A percentile compares a stretch with the other conserved stretches of the same genome.
phyloP scores from a whole-genome alignment of 2,888 invertebrate genomes.

The Sthenelais limicola region DNA sequence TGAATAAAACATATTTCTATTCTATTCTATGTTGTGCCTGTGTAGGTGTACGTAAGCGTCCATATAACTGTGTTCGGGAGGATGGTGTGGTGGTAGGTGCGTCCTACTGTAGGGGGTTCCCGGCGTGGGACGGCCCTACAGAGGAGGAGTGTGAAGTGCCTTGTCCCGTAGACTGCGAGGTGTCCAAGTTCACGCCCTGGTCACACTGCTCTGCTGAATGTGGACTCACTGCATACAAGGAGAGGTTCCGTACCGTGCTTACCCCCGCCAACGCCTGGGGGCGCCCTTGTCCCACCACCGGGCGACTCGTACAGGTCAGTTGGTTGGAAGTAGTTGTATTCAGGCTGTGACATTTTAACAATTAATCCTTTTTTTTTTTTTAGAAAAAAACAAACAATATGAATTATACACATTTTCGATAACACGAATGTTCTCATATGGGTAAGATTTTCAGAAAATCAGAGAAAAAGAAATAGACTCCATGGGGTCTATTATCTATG shows the following conservation, averaged over 20 bases:
- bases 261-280: slow-evolving; percentile 13
- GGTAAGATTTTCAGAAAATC: too few species aligned
- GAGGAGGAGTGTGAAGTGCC: slow-evolving; percentile 34
- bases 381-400: too few species aligned
- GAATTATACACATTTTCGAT: too few species aligned
- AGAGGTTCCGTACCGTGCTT: slow-evolving; percentile 4
- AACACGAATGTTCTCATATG: too few species aligned
- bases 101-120: slow-evolving; percentile 27
- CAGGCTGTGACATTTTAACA: too few species aligned
- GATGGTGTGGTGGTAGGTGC: slow-evolving; percentile 23
- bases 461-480: too few species aligned
- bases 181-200: slow-evolving; percentile 35
- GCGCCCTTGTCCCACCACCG: slow-evolving; percentile 2
- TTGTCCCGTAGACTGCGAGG: slow-evolving; percentile 42
- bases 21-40: too few species aligned
- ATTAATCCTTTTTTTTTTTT: too few species aligned
- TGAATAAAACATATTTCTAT: too few species aligned
- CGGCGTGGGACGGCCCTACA: slow-evolving; percentile 20
- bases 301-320: slow-evolving; percentile 30
- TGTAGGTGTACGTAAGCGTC: slow-evolving; percentile 41
- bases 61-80: slow-evolving; percentile 36
- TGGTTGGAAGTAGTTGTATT: too few species aligned
- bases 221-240: slow-evolving; percentile 41
- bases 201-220: slow-evolving; percentile 30
- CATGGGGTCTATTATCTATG: too few species aligned